phyloP scores from a whole-genome alignment of 2,888 invertebrate species.

The Ferrisia virgata region DNA sequence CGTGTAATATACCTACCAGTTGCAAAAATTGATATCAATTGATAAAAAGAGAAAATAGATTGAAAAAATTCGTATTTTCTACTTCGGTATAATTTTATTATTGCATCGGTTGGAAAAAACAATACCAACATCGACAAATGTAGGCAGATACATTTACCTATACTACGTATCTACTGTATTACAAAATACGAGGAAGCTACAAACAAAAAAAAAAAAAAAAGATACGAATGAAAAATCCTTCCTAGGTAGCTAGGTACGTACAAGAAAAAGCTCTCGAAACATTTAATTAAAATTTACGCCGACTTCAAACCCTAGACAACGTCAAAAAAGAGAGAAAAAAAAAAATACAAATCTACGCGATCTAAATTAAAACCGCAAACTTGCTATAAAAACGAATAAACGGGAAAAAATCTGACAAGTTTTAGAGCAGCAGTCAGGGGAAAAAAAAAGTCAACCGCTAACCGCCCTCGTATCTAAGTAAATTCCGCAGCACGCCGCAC shows the following conservation, averaged over 20 bases:
- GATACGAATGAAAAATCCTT: neutral
- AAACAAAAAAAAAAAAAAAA: too few species aligned
- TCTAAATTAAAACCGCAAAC: slow-evolving; percentile 21
- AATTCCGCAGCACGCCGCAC: neutral
- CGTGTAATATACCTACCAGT: neutral
- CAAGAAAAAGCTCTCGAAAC: neutral
- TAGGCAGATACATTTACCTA: too few species aligned
- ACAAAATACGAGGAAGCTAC: too few species aligned
- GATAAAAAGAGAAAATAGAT: neutral
- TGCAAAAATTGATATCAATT: slow-evolving; percentile 2
- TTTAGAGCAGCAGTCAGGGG: neutral
- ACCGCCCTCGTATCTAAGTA: neutral
- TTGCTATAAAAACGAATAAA: neutral
- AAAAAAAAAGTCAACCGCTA: neutral
- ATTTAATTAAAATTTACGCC: neutral
- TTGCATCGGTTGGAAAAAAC: neutral
- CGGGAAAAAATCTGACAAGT: slow-evolving; percentile 2
- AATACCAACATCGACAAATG: neutral
- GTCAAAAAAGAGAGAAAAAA: neutral
- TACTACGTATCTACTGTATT: too few species aligned
- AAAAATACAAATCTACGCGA: neutral
- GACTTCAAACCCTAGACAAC: neutral
- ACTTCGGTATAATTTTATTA: neutral
- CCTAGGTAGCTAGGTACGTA: too few species aligned
- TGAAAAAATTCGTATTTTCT: slow-evolving; percentile 1